A percentile compares a stretch with the other conserved stretches of the same genome.
These are phyloP conservation scores for Epicauta chinensis DNA, from an alignment of 1,140 invertebrate species.

Conservation along the genomic window DNA sequence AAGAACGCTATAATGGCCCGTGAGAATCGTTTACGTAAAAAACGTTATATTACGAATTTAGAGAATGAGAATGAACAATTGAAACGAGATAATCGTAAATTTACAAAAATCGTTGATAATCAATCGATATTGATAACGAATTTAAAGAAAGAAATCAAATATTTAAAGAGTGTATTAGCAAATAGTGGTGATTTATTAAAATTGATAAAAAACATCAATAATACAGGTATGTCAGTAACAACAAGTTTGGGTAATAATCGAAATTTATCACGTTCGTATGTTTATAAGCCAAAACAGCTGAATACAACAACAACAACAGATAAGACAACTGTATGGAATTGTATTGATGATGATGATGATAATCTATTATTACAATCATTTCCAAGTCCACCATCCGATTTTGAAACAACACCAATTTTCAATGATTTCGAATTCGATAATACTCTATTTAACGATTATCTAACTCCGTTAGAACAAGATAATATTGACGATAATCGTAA, in stretches of 20 bases:
- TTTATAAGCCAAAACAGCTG: slow-evolving; percentile 14
- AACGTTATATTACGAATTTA: slow-evolving; percentile 49
- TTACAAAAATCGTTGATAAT: slow-evolving; percentile 44
- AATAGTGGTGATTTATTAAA: slow-evolving; percentile 46
- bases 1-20: slow-evolving; percentile 53
- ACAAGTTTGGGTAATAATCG: slow-evolving; percentile 26
- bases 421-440: slow-evolving; percentile 13
- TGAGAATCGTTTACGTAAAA: slow-evolving; percentile 53
- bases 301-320: slow-evolving; percentile 10
- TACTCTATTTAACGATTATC: slow-evolving; percentile 12
- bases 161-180: slow-evolving; percentile 48
- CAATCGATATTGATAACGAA: slow-evolving; percentile 44
- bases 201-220: slow-evolving; percentile 43
- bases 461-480: too few species aligned
- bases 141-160: slow-evolving; percentile 46
- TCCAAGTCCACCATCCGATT: not conserved
- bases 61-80: slow-evolving; percentile 46
- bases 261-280: slow-evolving; percentile 15
- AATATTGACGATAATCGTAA: not conserved
- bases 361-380: too few species aligned
- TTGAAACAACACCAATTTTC: not conserved
- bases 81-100: slow-evolving; percentile 45
- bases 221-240: slow-evolving; percentile 35
- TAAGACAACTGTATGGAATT: slow-evolving; percentile 1
- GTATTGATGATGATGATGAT: not conserved